Percentiles rank a stretch among this genome's conserved stretches.
Conservation (phyloP, 2,113 vertebrate genomes). For the Siphamia tubifer region DNA sequence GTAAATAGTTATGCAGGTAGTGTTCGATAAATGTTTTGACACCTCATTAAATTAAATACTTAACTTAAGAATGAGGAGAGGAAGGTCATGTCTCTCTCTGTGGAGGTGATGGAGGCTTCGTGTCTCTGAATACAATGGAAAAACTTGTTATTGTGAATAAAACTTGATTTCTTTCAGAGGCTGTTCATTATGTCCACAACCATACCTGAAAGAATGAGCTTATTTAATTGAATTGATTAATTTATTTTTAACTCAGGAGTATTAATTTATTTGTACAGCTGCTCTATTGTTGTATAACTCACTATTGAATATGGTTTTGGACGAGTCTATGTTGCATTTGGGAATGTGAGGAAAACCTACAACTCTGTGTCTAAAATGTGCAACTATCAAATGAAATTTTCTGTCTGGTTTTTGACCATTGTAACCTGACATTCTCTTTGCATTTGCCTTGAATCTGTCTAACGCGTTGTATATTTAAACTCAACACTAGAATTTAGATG, state of each 20-base stretch:
- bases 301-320: background rate
- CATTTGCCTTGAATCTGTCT: too few relatives aligned
- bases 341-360: too few relatives aligned
- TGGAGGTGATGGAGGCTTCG: background rate
- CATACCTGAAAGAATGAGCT: background rate
- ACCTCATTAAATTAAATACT: slow-evolving; percentile 15
- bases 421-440: too few relatives aligned
- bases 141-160: slow-evolving; percentile 13
- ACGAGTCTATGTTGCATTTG: background rate
- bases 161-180: slow-evolving; percentile 6
- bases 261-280: background rate
- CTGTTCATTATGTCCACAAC: background rate
- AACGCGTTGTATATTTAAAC: too few relatives aligned
- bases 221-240: too few relatives aligned
- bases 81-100: background rate
- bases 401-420: too few relatives aligned
- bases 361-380: background rate
- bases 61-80: background rate
- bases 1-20: slow-evolving; percentile 25
- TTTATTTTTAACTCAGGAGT: background rate
- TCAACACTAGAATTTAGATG: too few relatives aligned
- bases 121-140: background rate
- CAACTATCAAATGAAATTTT: background rate
- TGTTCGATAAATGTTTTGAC: slow-evolving; percentile 16
- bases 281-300: background rate